Percentiles rank a stretch among this genome's conserved stretches.
These are phyloP conservation scores for Hirtodrosophila trivittata DNA, from an alignment of 2,888 invertebrate genomes.

Conservation along the genomic window DNA sequence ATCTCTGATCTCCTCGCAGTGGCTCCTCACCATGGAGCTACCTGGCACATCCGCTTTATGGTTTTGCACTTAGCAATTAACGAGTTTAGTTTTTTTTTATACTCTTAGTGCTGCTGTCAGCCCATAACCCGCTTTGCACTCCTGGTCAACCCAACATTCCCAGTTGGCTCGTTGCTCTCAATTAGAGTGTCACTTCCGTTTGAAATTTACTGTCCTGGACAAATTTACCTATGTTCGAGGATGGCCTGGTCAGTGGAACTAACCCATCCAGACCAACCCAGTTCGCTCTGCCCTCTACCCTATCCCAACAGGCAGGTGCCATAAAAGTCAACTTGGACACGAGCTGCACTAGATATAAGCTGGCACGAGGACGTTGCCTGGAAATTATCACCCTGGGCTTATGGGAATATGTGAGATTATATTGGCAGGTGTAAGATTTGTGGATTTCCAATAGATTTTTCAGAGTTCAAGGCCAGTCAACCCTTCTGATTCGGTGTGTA, in stretches of 20 bases:
- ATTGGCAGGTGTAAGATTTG: slow-evolving; percentile 4
- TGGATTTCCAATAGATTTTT: neutral
- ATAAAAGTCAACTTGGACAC: slow-evolving; percentile 51
- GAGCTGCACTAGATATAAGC: slow-evolving; percentile 39
- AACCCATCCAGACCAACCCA: neutral
- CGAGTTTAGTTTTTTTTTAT: slow-evolving; percentile 53
- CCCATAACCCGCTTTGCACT: neutral
- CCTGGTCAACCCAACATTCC: slow-evolving; percentile 33
- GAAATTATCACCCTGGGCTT: slow-evolving; percentile 11
- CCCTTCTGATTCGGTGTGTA: too few species aligned
- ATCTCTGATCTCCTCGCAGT: slow-evolving; percentile 1
- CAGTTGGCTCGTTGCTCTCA: slow-evolving; percentile 67
- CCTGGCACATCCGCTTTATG: slow-evolving; percentile 49
- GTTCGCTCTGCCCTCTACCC: slow-evolving; percentile 4
- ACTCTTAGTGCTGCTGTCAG: slow-evolving; percentile 16
- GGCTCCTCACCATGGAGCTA: slow-evolving; percentile 3
- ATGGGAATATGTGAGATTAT: slow-evolving; percentile 15
- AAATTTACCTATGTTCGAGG: slow-evolving; percentile 57
- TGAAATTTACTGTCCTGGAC: slow-evolving; percentile 55
- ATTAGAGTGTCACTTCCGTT: slow-evolving; percentile 69
- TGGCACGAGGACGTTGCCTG: slow-evolving; percentile 17
- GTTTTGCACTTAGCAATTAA: slow-evolving; percentile 67
- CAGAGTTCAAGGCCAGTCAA: neutral
- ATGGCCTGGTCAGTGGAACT: neutral
- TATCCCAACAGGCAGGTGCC: slow-evolving; percentile 27